A percentile compares a stretch with the other conserved stretches of the same genome.
Evolutionary conservation across 2,113 vertebrate genomes (phyloP).

Genomic region (Anser brachyrhynchus): DNA sequence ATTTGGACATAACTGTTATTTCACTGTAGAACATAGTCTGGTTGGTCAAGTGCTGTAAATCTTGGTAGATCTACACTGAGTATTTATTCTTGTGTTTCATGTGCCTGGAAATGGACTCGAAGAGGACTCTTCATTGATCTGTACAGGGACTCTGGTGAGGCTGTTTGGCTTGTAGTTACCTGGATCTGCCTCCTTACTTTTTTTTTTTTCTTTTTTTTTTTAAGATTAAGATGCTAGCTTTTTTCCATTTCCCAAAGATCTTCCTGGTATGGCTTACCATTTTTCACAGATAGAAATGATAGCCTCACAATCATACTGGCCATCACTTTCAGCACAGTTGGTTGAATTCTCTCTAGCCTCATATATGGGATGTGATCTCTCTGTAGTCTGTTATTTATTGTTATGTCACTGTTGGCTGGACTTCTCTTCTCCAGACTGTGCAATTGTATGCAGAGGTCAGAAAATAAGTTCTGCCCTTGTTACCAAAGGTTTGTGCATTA

Average conservation of each 20-base stretch:
- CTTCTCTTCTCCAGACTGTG: not conserved
- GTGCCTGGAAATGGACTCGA: not conserved
- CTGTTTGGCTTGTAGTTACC: not conserved
- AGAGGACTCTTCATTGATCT: not conserved
- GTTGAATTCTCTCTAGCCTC: not conserved
- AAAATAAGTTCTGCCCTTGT: not conserved
- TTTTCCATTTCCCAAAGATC: not conserved
- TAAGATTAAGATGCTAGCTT: not conserved
- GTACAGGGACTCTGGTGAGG: not conserved
- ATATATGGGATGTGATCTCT: not conserved
- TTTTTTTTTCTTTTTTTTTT: not conserved
- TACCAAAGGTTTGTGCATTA: not conserved
- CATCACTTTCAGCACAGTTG: not conserved
- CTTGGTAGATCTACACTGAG: not conserved
- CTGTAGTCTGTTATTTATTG: not conserved
- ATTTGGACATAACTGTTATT: not conserved
- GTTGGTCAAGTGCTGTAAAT: not conserved
- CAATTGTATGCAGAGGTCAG: not conserved
- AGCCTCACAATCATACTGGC: not conserved
- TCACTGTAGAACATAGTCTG: not conserved
- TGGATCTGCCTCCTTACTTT: not conserved
- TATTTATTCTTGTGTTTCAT: not conserved
- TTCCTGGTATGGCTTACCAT: rapidly evolving
- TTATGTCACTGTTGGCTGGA: not conserved
- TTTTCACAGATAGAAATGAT: not conserved